Base-by-base conservation (phyloP, 2,888 invertebrate genomes). In the Synanthedon tipuliformis region DNA sequence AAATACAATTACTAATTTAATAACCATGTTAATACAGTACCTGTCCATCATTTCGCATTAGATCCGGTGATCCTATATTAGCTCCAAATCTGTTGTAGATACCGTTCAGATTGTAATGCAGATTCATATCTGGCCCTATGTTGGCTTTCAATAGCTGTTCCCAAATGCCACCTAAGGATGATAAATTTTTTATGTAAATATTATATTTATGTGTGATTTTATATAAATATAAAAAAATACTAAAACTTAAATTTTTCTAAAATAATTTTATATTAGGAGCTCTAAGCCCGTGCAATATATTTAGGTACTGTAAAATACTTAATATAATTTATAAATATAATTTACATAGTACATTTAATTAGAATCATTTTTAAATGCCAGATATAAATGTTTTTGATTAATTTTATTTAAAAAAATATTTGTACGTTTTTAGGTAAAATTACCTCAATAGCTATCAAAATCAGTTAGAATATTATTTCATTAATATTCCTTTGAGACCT, bases 51-150 rank as follows among this genome's bases (percentile, higher is more conserved):
- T 81, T 85, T 52, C 81, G 72, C 76, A 86, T 73, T 1, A 84
- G 56, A 57, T 87, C 86, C 0, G 85, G 79, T 56, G 74, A 64
- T 4, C 73, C 66, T 3, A 71, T 63, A 2, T 71, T 71, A n/a
- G 77, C 75, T 10, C 80, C 77, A 54, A 70, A 82, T 56, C 85
- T 73, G 54, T 85, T 86, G 64, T 79, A 87, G 54, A 87, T 86
- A 4, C 87, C 87, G 56, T 87, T 87, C 52, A 86, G 64, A 59
- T 87, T 87, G 65, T 87, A 87, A 59, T 87, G 87, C 11, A 87
- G 64, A 59, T 87, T 87, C 87, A 87, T 87, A 53, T 87, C 87
- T 1, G 87, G 87, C 2, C 87, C 87, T 41, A 87, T 87, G 56
- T 87, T 87, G 0, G 85, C 86, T 63, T 85, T 86, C n/a, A 87